Conservation (phyloP, 2,888 invertebrate genomes). For the Drosophila melanosoma region DNA sequence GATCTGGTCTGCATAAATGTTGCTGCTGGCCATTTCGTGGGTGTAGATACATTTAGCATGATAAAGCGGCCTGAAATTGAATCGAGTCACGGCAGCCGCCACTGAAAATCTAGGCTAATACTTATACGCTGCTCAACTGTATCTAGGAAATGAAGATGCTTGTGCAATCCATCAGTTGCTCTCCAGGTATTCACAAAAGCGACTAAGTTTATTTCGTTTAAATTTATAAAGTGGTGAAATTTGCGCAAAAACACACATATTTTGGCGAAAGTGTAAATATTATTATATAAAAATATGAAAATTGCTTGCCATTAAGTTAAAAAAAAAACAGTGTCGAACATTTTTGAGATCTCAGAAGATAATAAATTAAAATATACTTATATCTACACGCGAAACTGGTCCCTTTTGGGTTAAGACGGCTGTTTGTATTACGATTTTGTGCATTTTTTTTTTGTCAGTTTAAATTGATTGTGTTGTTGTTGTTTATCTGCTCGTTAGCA, state of each 20-base stretch:
- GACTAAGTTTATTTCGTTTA: background rate
- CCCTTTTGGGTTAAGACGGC: constrained; percentile 12
- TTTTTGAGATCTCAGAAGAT: background rate
- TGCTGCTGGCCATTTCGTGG: constrained; percentile 73
- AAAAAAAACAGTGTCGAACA: too few species aligned
- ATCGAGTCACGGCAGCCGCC: constrained; percentile 60
- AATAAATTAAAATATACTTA: background rate
- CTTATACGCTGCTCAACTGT: constrained; percentile 38
- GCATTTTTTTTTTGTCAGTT: constrained; percentile 17
- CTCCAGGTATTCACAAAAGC: constrained; percentile 9
- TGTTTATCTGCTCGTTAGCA: constrained; percentile 47
- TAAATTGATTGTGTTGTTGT: constrained; percentile 37
- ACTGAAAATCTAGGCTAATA: constrained; percentile 52
- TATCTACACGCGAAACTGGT: background rate
- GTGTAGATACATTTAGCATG: constrained; percentile 69
- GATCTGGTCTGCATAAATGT: constrained; percentile 70
- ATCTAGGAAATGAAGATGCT: constrained; percentile 26
- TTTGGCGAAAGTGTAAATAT: too few species aligned
- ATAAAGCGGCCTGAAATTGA: constrained; percentile 61
- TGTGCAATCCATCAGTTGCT: constrained; percentile 61
- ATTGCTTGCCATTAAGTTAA: background rate
- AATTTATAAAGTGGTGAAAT: background rate
- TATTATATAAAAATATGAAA: background rate
- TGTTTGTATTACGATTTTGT: constrained; percentile 29
- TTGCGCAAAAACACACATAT: too few species aligned